phyloP scores from a whole-genome alignment of 2,888 invertebrate genomes.

The Phortica magna region DNA sequence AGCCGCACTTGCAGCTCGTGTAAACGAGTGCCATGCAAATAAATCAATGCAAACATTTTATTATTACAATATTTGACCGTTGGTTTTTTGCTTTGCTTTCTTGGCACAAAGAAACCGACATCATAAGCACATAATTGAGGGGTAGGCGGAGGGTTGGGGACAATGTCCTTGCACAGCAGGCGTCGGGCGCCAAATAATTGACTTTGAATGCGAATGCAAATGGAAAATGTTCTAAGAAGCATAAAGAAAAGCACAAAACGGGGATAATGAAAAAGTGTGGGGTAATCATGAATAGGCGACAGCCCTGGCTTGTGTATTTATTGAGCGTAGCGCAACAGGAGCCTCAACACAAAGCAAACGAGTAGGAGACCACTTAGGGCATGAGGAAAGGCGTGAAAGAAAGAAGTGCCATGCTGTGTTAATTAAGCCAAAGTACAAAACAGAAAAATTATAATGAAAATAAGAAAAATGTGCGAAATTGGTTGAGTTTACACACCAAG shows the following conservation, averaged over 20 bases:
- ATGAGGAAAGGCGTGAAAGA: not conserved
- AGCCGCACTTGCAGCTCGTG: not conserved
- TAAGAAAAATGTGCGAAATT: not conserved
- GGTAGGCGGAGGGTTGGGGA: too few relatives aligned
- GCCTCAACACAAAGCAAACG: not conserved
- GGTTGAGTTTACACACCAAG: not conserved
- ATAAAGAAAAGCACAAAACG: not conserved
- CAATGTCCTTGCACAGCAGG: conserved; percentile 48
- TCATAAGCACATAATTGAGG: too few relatives aligned
- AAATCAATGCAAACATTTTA: conserved; percentile 13
- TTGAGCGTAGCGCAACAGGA: not conserved
- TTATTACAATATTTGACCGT: conserved; percentile 23
- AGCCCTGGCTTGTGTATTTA: not conserved
- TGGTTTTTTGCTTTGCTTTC: not conserved
- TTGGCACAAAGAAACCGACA: not conserved
- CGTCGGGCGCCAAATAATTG: conserved; percentile 59
- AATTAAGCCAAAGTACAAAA: not conserved
- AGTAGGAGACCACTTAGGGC: not conserved
- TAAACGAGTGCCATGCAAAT: conserved; percentile 26
- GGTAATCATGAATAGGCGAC: not conserved
- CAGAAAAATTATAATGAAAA: too few relatives aligned
- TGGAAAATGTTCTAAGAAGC: not conserved
- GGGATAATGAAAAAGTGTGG: not conserved
- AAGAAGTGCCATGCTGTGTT: not conserved
- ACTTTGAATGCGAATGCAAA: conserved; percentile 38